A percentile compares a stretch with the other conserved stretches of the same genome.
These are phyloP conservation scores for Tamandua tetradactyla DNA, from an alignment of 2,797 vertebrate species.

Conservation along the genomic window DNA sequence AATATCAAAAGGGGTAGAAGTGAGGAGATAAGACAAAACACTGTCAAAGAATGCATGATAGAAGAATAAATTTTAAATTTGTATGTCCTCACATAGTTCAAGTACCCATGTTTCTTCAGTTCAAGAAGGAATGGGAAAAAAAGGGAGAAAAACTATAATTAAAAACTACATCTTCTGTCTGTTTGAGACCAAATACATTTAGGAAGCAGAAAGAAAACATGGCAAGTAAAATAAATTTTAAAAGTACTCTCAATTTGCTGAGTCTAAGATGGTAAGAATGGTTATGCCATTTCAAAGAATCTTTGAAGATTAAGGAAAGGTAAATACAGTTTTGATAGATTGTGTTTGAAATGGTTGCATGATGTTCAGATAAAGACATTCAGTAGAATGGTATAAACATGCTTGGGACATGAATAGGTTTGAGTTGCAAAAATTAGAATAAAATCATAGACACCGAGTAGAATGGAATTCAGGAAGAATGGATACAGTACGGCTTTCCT, in stretches of 20 bases:
- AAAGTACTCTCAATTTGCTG: background rate
- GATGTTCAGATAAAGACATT: background rate
- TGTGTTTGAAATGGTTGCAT: background rate
- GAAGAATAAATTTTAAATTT: background rate
- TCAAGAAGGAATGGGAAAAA: background rate
- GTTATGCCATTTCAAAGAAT: background rate
- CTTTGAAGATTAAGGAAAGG: too few relatives aligned
- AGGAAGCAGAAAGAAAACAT: background rate
- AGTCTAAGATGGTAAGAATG: background rate
- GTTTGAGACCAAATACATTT: background rate
- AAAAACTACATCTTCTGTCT: background rate
- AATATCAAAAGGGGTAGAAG: background rate
- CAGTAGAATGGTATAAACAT: background rate
- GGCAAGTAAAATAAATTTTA: background rate
- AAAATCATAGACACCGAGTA: background rate
- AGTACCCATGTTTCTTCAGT: background rate
- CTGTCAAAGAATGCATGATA: background rate
- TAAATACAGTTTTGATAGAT: background rate
- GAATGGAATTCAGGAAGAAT: background rate
- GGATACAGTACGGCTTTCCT: background rate
- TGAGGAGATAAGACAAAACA: background rate
- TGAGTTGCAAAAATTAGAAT: conserved; percentile 23
- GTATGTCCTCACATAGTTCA: background rate
- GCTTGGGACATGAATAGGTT: background rate
- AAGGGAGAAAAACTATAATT: background rate